Evolutionary conservation across 2,888 invertebrate genomes (phyloP), one percentile per base, ranked within the genome.

Genomic region (Ochropleura leucogaster): DNA sequence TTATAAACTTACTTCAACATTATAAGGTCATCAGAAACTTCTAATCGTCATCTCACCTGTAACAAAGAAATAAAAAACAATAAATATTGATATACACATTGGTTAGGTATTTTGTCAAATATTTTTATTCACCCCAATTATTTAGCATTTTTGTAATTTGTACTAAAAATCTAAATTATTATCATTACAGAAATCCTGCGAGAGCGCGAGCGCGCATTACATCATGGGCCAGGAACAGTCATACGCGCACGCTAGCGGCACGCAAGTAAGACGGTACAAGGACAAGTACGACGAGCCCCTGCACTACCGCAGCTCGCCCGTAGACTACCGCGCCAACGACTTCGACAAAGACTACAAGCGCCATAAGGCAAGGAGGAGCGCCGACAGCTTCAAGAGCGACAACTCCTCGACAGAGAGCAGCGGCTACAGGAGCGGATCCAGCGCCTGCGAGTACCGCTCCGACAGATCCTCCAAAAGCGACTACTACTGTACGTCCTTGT

Each of bases 161-260:
- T 60, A 69, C 49, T 84, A 42, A 72, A 57, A 30, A 30, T 42
- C n/a, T 8, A 18, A 30, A 85, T 83, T 87, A 77, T 75, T 80
- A 44, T 80, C n/a, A 64, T 94, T 95, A 51, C 96, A 96, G 96
- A 90, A 92, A 92, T 85, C 81, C 82, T 87, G 76, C 86, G 88
- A 88, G 89, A 89, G 91, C 91, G 92, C 92, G 84, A 82, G 77
- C 92, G 92, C 93, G 88, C 92, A 68, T 83, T 85, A 71, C 92
- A 94, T 84, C 91, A 96, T 96, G 96, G 96, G 96, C 87, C 96
- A 96, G 89, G 95, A 96, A 82, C 96, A 96, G 87, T 96, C 96
- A 68, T 95, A 93, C 90, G 90, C 92, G 79, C 95, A 95, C 91
- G 91, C 93, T 92, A 93, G 92, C 87, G 92, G 91, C 86, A 87